Evolutionary conservation across 1,140 invertebrate genomes (phyloP), one percentile per base, ranked within the genome.

Genomic region (Danaus plexippus): DNA sequence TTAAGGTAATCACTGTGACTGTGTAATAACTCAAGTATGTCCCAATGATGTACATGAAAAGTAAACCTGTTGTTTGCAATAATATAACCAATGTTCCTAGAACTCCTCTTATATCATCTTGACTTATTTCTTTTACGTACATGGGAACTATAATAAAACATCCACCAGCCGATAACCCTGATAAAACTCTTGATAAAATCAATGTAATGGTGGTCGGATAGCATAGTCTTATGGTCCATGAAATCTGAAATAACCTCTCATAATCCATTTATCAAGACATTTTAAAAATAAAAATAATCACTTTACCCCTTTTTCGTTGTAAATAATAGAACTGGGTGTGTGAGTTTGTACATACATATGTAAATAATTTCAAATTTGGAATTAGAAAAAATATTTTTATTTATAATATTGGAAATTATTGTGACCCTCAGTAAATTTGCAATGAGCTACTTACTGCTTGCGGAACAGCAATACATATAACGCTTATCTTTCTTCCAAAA

Each of bases 21-120:
- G 63, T 52, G n/a, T 22, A 47, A 52, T 52, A 58, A 42, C 47
- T 41, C 22, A 58, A 45, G 43, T 52, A 58, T 2, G 56, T 50
- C 9, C 56, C 56, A 15, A 58, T 47, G 8, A 52, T 40, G 22
- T 58, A 58, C 56, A 87, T 87, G 3, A 85, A 15, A 1, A 70
- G 44, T 11, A 64, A 40, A 12, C 67, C 67, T n/a, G 50, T 42
- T 11, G 44, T 52, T 43, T 52, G 43, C 11, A 58, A 42, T 4
- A 58, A n/a, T 9, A 52, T 52, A 22, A 40, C 13, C 8, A 52
- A 47, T 6, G 50, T 58, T 12, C 56, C 50, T 9, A 58, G 40
- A n/a, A 57, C 52, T 47, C 69, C 69, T 55, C 64, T 56, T 22
- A 71, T 57, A 22, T 64, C 56, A 1, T 66, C 57, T 50, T 69